Percentiles rank a stretch among this genome's conserved stretches.
These are phyloP conservation scores for Eupithecia vulgata DNA, from an alignment of 2,888 invertebrate species.

Conservation along the genomic window DNA sequence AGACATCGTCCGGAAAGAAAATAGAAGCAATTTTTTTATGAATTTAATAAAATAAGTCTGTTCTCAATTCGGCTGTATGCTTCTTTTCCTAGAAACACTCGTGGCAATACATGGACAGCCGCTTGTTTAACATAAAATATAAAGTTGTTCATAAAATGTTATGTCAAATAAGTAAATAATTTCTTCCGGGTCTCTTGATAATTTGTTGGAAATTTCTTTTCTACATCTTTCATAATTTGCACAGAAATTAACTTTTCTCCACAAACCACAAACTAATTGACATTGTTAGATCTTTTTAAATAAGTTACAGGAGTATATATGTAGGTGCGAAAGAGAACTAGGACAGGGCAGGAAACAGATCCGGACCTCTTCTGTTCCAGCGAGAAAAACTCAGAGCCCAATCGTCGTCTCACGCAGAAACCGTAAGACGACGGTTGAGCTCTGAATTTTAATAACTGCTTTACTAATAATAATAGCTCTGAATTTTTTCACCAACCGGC, in stretches of 20 bases:
- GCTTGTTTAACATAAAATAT: not conserved
- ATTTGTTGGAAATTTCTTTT: too few relatives aligned
- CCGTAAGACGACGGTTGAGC: too few relatives aligned
- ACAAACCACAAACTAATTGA: not conserved
- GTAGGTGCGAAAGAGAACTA: too few relatives aligned
- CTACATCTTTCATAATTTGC: not conserved
- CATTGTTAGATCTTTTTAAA: not conserved
- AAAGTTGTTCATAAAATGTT: not conserved
- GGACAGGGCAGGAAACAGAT: too few relatives aligned
- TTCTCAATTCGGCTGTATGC: not conserved
- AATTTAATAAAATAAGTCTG: not conserved
- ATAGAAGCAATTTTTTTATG: not conserved
- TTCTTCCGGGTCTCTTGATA: not conserved
- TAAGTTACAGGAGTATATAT: not conserved
- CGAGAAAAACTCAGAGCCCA: too few relatives aligned
- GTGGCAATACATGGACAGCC: not conserved
- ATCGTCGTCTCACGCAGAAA: too few relatives aligned
- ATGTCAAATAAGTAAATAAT: not conserved
- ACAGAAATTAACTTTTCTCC: not conserved
- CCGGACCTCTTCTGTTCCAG: too few relatives aligned
- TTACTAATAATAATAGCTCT: too few relatives aligned
- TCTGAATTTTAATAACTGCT: too few relatives aligned
- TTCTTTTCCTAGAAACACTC: not conserved
- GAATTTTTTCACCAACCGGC: too few relatives aligned
- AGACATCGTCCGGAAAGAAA: not conserved